phyloP scores from a whole-genome alignment of 2,113 vertebrate species.

The Lepisosteus osseus region DNA sequence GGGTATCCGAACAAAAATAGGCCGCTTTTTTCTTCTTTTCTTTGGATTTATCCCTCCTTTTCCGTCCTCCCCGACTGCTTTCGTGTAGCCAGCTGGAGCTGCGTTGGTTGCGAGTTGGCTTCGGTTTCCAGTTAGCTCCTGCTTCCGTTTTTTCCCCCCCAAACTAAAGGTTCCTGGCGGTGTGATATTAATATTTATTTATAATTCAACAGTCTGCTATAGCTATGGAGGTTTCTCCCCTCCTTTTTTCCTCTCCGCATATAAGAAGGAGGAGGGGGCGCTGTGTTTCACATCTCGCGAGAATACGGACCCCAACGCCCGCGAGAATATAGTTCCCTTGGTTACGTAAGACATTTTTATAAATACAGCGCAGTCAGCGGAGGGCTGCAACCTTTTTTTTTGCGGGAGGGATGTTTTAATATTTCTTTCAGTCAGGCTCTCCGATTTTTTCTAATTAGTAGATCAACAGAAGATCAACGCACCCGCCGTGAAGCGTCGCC shows the following conservation, averaged over 20 bases:
- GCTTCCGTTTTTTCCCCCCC: background rate
- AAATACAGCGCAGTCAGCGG: background rate
- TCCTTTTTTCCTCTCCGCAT: conserved; percentile 24
- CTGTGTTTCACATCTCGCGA: conserved; percentile 23
- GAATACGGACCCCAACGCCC: background rate
- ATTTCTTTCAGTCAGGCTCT: too few species aligned
- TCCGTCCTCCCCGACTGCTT: conserved; percentile 21
- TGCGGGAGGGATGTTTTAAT: too few species aligned
- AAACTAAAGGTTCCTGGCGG: background rate
- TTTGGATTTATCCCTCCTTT: conserved; percentile 40
- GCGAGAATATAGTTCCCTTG: conserved; percentile 21
- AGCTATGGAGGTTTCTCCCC: conserved; percentile 23
- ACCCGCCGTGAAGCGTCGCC: too few species aligned
- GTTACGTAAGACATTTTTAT: conserved; percentile 8
- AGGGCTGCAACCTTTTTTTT: too few species aligned
- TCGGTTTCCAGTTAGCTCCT: conserved; percentile 8
- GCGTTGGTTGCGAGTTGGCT: background rate
- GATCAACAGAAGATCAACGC: too few species aligned
- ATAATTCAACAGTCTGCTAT: conserved; percentile 9
- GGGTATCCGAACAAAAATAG: conserved; percentile 57
- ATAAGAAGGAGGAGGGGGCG: conserved; percentile 23
- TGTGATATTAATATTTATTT: background rate
- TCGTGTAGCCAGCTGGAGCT: background rate
- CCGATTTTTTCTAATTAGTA: too few species aligned
- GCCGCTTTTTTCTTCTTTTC: conserved; percentile 49